These are phyloP conservation scores for Naja naja DNA, from an alignment of 2,113 vertebrate genomes.

Conservation along the genomic window DNA sequence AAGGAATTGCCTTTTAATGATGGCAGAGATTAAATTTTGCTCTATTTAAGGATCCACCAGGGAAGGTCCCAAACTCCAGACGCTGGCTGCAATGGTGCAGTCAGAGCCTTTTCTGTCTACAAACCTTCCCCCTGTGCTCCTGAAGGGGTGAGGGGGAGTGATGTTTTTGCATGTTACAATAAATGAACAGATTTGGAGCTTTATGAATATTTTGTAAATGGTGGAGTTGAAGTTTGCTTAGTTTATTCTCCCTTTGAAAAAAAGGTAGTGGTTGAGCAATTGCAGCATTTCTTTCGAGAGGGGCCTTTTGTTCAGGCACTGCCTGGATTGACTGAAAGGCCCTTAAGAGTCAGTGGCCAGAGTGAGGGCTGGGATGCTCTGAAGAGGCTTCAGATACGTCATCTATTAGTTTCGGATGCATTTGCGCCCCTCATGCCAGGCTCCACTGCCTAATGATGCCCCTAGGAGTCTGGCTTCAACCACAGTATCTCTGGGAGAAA, in stretches of 20 bases:
- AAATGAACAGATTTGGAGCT: fast-evolving
- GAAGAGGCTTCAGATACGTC: not conserved
- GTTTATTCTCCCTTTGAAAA: not conserved
- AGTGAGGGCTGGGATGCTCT: not conserved
- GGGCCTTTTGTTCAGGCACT: not conserved
- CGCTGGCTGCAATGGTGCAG: not conserved
- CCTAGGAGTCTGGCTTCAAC: not conserved
- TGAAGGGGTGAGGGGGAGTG: not conserved
- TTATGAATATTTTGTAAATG: not conserved
- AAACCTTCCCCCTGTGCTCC: fast-evolving
- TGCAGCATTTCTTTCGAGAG: fast-evolving
- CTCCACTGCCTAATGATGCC: not conserved
- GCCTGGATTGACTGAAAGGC: not conserved
- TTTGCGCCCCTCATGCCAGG: too few relatives aligned
- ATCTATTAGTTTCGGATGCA: not conserved
- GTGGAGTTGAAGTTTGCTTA: slow-evolving; percentile 54
- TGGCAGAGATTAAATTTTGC: not conserved
- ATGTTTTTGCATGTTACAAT: not conserved
- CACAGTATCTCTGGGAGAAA: not conserved
- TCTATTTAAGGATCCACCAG: not conserved
- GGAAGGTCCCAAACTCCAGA: not conserved
- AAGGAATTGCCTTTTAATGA: fast-evolving
- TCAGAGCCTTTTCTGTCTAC: not conserved
- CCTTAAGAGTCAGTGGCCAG: not conserved
- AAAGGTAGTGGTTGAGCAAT: fast-evolving